Evolutionary conservation across 2,113 vertebrate species (phyloP), one percentile per base, ranked within the genome.

Genomic region (Bubalus kerabau): DNA sequence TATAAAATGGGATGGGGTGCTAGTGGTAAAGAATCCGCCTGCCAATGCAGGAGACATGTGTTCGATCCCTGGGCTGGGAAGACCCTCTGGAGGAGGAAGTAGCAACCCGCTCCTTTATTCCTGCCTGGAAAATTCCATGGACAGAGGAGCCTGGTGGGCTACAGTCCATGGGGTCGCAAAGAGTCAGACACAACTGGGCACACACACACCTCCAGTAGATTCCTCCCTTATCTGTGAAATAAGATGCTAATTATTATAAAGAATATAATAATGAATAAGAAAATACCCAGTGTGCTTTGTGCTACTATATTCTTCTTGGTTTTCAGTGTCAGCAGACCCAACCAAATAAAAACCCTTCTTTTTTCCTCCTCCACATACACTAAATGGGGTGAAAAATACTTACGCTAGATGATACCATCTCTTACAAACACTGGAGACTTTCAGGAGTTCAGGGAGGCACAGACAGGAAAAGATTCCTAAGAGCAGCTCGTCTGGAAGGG

Each of bases 401-500:
- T 98, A 99, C 99, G 98, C 99, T 43, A 99, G 98, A 56, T 98
- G 86, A 94, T 99, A 99, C 99, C 99, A 99, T 30, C 99, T 99
- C 94, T 98, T 99, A 98, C 99, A 99, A 28, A 99, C 98, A 0
- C 95, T 7, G 0, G 99, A 99, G 57, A 98, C 98, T 92, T 98
- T 98, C 6, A 99, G 95, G 16, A 99, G 99, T 43, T 99, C 99
- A 3, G 96, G 98, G 74, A 99, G 98, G 8, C 99, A 98, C 4
- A 99, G 98, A 95, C 96, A 99, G 7, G 98, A 98, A 90, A 99
- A 98, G 98, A 99, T 99, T 46, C 98, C 98, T 87, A 99, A 94
- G 4, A 99, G 99, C 81, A 99, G 98, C 97, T 99, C 99, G 8
- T 99, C 99, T 0, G 99, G 99, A 4, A 99, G 98, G 0, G 97